phyloP scores from a whole-genome alignment of 2,113 vertebrate genomes.

The Limanda limanda region DNA sequence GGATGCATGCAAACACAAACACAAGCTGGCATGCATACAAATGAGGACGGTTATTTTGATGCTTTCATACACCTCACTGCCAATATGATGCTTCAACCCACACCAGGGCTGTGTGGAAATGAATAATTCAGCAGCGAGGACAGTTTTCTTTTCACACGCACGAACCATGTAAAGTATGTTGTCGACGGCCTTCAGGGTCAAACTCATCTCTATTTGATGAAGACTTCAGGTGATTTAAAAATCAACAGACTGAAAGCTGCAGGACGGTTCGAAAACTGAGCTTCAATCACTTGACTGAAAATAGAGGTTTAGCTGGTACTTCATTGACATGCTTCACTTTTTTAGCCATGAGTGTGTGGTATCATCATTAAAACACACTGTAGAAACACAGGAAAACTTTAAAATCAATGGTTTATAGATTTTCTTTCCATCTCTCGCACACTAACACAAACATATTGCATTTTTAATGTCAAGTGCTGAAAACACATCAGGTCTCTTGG shows the following conservation, averaged over 20 bases:
- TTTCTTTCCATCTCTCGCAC: background rate
- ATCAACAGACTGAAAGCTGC: background rate
- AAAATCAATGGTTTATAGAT: background rate
- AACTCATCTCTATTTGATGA: slow-evolving; percentile 22
- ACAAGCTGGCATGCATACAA: slow-evolving; percentile 54
- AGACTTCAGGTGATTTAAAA: slow-evolving; percentile 1
- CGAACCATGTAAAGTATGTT: background rate
- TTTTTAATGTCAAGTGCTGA: background rate
- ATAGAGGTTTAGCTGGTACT: background rate
- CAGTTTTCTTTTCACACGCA: slow-evolving; percentile 3
- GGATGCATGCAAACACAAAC: slow-evolving; percentile 31
- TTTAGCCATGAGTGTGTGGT: background rate
- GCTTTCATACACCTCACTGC: slow-evolving; percentile 5
- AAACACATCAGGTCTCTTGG: background rate
- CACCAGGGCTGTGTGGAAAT: slow-evolving; percentile 36
- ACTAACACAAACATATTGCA: background rate
- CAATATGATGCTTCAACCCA: slow-evolving; percentile 41
- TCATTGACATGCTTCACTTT: background rate
- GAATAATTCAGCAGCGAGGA: slow-evolving; percentile 58
- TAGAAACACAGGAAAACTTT: background rate
- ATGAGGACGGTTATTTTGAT: slow-evolving; percentile 47
- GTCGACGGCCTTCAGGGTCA: slow-evolving; percentile 23
- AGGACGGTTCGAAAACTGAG: slow-evolving; percentile 2
- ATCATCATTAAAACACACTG: background rate
- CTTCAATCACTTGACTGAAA: background rate